Evolutionary conservation across 2,888 invertebrate species (phyloP).

Genomic region (Leistus spinibarbis): DNA sequence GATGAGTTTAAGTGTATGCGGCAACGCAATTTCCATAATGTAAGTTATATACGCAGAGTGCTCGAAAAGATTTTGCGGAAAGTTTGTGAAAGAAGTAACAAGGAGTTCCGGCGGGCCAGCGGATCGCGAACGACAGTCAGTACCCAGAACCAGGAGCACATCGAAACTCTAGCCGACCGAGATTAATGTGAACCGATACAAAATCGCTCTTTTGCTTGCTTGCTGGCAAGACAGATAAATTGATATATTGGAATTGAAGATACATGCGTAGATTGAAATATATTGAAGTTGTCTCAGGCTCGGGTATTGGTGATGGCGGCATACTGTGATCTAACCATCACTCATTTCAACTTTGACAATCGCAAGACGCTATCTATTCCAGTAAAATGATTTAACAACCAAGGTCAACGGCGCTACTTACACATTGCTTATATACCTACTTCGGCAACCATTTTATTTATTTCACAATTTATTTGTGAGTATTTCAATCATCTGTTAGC

Average conservation of each 20-base stretch:
- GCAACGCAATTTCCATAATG: slow-evolving; percentile 52
- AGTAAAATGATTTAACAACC: not conserved
- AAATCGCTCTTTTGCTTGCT: slow-evolving; percentile 46
- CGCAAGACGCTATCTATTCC: not conserved
- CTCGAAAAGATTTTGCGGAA: slow-evolving; percentile 1
- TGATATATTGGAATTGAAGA: slow-evolving; percentile 53
- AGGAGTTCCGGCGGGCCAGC: not conserved
- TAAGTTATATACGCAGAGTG: slow-evolving; percentile 45
- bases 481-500: too few species aligned
- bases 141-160: not conserved
- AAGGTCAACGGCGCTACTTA: too few species aligned
- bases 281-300: slow-evolving; percentile 46
- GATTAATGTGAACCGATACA: slow-evolving; percentile 53
- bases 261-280: slow-evolving; percentile 54
- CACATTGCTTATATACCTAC: too few species aligned
- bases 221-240: slow-evolving; percentile 52
- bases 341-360: slow-evolving; percentile 46
- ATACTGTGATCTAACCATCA: slow-evolving; percentile 51
- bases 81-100: not conserved
- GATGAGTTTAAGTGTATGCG: slow-evolving; percentile 39
- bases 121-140: not conserved
- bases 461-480: too few species aligned
- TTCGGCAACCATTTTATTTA: too few species aligned
- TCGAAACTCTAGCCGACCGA: slow-evolving; percentile 44
- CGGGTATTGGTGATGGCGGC: slow-evolving; percentile 29